phyloP scores from a whole-genome alignment of 1,140 invertebrate species.

The Leucophenga varia region DNA sequence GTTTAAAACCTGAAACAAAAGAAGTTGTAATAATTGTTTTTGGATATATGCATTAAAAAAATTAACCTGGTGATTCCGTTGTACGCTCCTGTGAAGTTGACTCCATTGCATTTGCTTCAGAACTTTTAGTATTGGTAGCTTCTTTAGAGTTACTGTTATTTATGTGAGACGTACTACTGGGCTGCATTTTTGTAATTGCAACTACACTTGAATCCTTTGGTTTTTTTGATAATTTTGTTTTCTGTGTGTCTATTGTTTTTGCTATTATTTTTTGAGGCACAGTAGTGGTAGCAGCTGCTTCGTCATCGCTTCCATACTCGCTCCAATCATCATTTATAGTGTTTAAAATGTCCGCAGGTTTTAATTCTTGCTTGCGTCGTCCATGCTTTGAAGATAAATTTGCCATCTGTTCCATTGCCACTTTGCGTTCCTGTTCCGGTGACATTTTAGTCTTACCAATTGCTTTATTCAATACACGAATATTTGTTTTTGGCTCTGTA shows the following conservation, averaged over 20 bases:
- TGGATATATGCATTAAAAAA: too few relatives aligned
- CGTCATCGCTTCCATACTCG: conserved; percentile 36
- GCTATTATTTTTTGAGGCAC: conserved; percentile 14
- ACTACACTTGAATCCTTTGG: too few relatives aligned
- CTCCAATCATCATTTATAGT: conserved; percentile 48
- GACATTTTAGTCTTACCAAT: conserved; percentile 26
- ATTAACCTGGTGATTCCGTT: too few relatives aligned
- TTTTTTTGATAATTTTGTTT: too few relatives aligned
- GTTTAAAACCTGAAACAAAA: conserved; percentile 44
- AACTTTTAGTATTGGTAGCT: too few relatives aligned
- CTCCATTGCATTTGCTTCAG: too few relatives aligned
- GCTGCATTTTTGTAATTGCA: too few relatives aligned
- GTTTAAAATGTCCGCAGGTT: conserved; percentile 29
- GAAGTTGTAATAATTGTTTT: too few relatives aligned
- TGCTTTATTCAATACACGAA: background rate
- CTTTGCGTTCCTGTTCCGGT: conserved; percentile 38
- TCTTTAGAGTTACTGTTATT: too few relatives aligned
- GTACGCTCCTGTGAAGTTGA: too few relatives aligned
- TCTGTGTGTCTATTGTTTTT: too few relatives aligned
- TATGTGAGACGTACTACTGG: too few relatives aligned
- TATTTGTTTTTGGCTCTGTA: conserved; percentile 10
- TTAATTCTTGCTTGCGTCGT: conserved; percentile 33
- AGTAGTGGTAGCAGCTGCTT: conserved; percentile 2
- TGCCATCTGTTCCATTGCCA: conserved; percentile 47
- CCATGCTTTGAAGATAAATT: conserved; percentile 22